Percentiles rank a stretch among this genome's conserved stretches.
Evolutionary conservation across 92 coral and sea anemone genomes (phyloP).

Genomic region (Ricordea florida): DNA sequence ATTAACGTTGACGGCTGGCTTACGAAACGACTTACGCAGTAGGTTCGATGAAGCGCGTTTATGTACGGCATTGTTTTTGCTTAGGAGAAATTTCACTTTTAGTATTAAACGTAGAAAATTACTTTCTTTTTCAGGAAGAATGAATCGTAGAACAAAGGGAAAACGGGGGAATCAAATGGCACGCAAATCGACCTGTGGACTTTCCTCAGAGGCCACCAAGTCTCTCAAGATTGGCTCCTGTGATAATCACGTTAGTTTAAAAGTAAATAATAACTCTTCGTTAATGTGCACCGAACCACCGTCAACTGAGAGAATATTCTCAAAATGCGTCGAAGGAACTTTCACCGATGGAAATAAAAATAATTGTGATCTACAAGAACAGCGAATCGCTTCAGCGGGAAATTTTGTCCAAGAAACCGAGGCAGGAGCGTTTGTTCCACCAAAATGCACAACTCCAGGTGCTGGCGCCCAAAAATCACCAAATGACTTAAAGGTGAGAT

Average conservation of each 20-base stretch:
- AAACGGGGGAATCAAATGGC: neutral
- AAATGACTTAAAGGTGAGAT: constrained; percentile 29
- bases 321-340: constrained; percentile 32
- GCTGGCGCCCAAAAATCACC: constrained; percentile 22
- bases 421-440: constrained; percentile 59
- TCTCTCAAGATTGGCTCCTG: neutral
- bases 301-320: too few species aligned
- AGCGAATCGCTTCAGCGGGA: neutral
- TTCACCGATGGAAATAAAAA: constrained; percentile 1
- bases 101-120: neutral
- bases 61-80: too few species aligned
- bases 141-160: constrained; percentile 22
- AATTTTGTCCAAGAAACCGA: neutral
- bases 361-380: neutral
- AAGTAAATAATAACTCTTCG: constrained; percentile 21
- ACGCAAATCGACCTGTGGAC: constrained; percentile 2
- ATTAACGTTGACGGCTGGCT: too few species aligned
- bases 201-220: neutral
- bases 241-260: constrained; percentile 18
- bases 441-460: constrained; percentile 63
- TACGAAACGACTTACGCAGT: too few species aligned
- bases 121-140: neutral
- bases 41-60: too few species aligned
- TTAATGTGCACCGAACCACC: too few species aligned
- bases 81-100: too few species aligned